Evolutionary conservation across 2,888 invertebrate species (phyloP), one percentile per base, ranked within the genome.

Genomic region (Stomorhina lunata): DNA sequence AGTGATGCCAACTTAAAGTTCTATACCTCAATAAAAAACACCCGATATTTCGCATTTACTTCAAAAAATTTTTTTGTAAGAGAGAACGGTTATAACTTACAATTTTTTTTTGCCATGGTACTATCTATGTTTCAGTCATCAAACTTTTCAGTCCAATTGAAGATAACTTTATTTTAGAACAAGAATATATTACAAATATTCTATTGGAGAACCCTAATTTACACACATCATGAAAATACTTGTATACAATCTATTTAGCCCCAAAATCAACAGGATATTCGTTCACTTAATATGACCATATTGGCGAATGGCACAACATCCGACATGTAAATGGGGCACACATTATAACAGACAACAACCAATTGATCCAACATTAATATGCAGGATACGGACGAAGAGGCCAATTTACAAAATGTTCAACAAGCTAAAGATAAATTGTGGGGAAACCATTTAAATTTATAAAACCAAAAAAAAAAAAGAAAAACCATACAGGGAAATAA

Each of bases 201-300:
- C 27, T 53, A 32, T 1, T 15, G 40, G 9, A 6, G 15, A 15
- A 53, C 12, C 34, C 37, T 17, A n/a, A 55, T 32, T 25, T 12
- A 9, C 6, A 40, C 1, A 15, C 15, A 43, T 61, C 29, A 59
- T 37, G 29, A n/a, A n/a, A n/a, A n/a, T n/a, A n/a, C n/a, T n/a
- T n/a, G n/a, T n/a, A n/a, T 68, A 10, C n/a, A 59, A 71, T 69
- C 27, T 4, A 45, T 72, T 50, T 72, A 37, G 7, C 55, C 37
- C 32, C 22, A 55, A 37, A 68, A 69, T 63, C 81, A 82, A 78
- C 78, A 82, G 78, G 81, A 82, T 78, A 65, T 59, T 73, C 40
- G n/a, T 34, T 29, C 40, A 65, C 57, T 75, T 65, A 65, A 57
- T 82, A 69, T 65, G 73, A 75, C 68, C 73, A 68, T 71, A 80